Conservation (phyloP, 2,888 invertebrate genomes). For the Gastracanthus pulcherrimus region DNA sequence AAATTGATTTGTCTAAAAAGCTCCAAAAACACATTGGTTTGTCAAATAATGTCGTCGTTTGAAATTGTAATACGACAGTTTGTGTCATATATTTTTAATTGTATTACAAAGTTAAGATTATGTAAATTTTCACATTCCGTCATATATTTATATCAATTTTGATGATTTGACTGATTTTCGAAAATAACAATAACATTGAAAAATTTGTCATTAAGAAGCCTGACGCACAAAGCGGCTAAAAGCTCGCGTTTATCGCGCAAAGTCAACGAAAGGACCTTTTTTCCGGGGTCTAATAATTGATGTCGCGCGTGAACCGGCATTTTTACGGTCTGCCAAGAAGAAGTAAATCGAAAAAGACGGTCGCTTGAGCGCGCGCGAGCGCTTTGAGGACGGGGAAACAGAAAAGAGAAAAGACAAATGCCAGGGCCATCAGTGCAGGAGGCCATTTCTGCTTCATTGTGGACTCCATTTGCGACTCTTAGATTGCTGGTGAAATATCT, state of each 20-base stretch:
- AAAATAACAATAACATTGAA: no score
- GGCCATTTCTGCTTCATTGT: constrained; percentile 77
- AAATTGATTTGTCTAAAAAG: no score
- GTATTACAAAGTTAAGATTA: no score
- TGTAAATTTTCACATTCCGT: no score
- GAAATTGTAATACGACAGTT: no score
- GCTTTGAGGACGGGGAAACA: constrained; percentile 4
- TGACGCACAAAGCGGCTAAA: no score
- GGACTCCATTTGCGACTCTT: constrained; percentile 77
- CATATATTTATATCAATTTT: no score
- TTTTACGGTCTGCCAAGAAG: constrained; percentile 43
- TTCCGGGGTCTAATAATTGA: constrained; percentile 38
- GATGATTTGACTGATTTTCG: no score
- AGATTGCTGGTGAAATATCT: constrained; percentile 77
- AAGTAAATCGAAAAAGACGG: constrained; percentile 50
- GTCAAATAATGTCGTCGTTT: no score
- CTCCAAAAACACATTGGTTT: no score
- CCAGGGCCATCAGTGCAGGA: constrained; percentile 71
- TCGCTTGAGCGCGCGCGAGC: not conserved
- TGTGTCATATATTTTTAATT: no score
- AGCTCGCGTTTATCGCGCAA: not conserved
- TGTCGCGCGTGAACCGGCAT: constrained; percentile 44
- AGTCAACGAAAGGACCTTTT: not conserved
- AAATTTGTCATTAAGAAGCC: no score
- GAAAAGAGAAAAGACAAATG: constrained; percentile 73